phyloP scores from a whole-genome alignment of 2,888 invertebrate species.

The Eupithecia abbreviata region DNA sequence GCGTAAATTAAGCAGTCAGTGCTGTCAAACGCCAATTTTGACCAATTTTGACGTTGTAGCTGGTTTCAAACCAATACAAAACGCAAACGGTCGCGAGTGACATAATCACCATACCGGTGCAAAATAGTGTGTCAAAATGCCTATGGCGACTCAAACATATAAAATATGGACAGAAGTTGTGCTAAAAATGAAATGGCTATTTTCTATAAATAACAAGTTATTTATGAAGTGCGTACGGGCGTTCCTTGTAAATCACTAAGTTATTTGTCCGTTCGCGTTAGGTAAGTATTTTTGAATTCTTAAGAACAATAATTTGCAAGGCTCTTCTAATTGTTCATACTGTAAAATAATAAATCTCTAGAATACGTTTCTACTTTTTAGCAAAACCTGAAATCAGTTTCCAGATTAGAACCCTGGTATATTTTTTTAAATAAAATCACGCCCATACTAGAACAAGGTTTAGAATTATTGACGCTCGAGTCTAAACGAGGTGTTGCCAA shows the following conservation, averaged over 20 bases:
- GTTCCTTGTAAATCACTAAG: slow-evolving; percentile 58
- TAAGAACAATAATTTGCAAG: not conserved
- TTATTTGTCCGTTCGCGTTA: slow-evolving; percentile 54
- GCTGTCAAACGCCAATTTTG: too few relatives aligned
- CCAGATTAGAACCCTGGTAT: too few relatives aligned
- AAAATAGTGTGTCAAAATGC: not conserved
- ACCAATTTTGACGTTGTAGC: too few relatives aligned
- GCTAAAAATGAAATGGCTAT: slow-evolving; percentile 25
- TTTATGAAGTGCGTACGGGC: slow-evolving; percentile 58
- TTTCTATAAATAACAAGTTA: slow-evolving; percentile 48
- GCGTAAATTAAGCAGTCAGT: too few relatives aligned
- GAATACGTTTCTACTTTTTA: not conserved
- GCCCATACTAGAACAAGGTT: too few relatives aligned
- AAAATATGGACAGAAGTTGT: not conserved
- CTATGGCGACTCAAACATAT: not conserved
- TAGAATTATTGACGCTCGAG: too few relatives aligned
- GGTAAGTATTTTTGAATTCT: slow-evolving; percentile 44
- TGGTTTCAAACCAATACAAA: too few relatives aligned
- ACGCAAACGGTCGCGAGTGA: too few relatives aligned
- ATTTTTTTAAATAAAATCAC: too few relatives aligned
- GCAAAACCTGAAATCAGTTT: too few relatives aligned
- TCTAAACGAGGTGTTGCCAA: too few relatives aligned
- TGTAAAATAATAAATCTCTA: not conserved
- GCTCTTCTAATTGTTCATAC: not conserved
- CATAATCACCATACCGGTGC: too few relatives aligned